These are phyloP conservation scores for Anoplophora glabripennis DNA, from an alignment of 1,140 invertebrate genomes.

Conservation along the genomic window DNA sequence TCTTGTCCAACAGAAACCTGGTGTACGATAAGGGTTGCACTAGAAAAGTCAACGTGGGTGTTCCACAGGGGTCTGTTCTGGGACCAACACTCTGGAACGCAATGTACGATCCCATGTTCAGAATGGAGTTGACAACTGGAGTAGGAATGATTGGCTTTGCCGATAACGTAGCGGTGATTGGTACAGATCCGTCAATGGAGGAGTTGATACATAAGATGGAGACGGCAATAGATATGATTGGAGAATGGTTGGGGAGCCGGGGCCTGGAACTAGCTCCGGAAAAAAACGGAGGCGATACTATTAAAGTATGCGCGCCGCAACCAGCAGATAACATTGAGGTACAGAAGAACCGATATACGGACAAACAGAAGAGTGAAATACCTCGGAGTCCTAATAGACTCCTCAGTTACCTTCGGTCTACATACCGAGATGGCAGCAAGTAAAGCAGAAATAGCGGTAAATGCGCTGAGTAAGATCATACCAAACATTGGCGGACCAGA, in stretches of 20 bases:
- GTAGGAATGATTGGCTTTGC: constrained; percentile 29
- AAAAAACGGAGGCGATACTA: constrained; percentile 29
- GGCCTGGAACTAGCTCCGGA: constrained; percentile 26
- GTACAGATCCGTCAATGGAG: constrained; percentile 19
- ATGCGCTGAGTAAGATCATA: constrained; percentile 9
- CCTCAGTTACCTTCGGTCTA: background rate
- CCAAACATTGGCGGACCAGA: constrained; percentile 21
- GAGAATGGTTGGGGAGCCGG: constrained; percentile 23
- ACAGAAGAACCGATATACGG: too few relatives aligned
- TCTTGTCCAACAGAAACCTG: constrained; percentile 44
- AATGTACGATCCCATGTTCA: constrained; percentile 38
- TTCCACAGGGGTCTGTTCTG: constrained; percentile 48
- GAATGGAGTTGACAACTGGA: constrained; percentile 24
- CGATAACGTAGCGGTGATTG: constrained; percentile 29
- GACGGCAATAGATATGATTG: constrained; percentile 6
- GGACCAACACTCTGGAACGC: constrained; percentile 44
- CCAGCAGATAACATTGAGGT: background rate
- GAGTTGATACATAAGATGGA: constrained; percentile 19
- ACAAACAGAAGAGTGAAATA: constrained; percentile 20
- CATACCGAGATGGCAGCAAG: constrained; percentile 4
- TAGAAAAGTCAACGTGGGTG: constrained; percentile 41
- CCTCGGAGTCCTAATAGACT: constrained; percentile 15
- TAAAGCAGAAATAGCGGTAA: constrained; percentile 4
- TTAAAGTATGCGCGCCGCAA: constrained; percentile 6
- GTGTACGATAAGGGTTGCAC: constrained; percentile 28